Conservation (phyloP, 2,113 vertebrate species). For the Probosciger aterrimus region DNA sequence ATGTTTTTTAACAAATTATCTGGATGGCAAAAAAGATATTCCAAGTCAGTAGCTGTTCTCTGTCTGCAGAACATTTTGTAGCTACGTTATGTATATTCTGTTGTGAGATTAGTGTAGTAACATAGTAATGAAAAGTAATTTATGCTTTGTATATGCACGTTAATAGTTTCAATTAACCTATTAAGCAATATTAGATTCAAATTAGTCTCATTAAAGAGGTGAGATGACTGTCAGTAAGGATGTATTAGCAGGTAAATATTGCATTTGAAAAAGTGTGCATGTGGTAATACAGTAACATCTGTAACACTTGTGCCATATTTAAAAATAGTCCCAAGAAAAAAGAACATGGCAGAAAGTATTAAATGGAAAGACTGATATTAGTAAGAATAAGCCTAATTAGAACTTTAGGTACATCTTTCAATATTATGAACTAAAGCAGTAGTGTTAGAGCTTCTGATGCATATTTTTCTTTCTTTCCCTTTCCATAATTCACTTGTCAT, state of each 20-base stretch:
- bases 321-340: not conserved
- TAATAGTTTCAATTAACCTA: not conserved
- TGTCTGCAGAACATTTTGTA: not conserved
- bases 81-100: not conserved
- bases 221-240: not conserved
- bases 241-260: not conserved
- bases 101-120: not conserved
- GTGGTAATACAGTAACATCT: not conserved
- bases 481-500: not conserved
- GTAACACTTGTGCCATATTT: not conserved
- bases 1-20: not conserved
- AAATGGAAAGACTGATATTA: conserved; percentile 13
- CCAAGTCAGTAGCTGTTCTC: not conserved
- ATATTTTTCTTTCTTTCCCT: not conserved
- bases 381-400: conserved; percentile 34
- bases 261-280: not conserved
- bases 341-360: not conserved
- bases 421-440: not conserved
- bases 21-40: not conserved
- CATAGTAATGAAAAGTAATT: not conserved
- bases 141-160: not conserved
- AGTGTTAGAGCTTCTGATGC: not conserved
- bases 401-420: not conserved
- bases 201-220: not conserved
- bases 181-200: not conserved